Evolutionary conservation across 1,140 invertebrate species (phyloP).

Genomic region (Heliothis subflexa): DNA sequence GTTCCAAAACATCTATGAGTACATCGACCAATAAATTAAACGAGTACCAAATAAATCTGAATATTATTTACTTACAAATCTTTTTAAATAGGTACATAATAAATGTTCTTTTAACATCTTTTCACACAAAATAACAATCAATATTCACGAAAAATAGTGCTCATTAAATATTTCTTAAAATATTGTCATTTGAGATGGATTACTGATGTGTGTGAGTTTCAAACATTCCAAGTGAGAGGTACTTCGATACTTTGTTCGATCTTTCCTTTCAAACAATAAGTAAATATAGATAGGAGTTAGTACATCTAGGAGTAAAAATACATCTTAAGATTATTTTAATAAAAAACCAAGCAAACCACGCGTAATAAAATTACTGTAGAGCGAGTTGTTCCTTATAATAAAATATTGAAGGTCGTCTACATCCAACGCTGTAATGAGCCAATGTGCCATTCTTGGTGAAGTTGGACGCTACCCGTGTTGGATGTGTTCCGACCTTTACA

Average conservation of each 20-base stretch:
- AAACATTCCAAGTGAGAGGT: conserved; percentile 31
- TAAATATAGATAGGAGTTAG: background rate
- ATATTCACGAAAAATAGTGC: conserved; percentile 65
- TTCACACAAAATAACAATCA: conserved; percentile 53
- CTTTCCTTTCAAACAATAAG: conserved; percentile 16
- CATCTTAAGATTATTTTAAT: background rate
- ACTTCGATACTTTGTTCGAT: background rate
- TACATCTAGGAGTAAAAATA: conserved; percentile 2
- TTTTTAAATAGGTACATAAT: conserved; percentile 4
- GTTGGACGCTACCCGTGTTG: no score
- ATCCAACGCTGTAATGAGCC: no score
- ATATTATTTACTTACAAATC: conserved; percentile 7
- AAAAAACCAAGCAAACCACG: background rate
- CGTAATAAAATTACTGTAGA: background rate
- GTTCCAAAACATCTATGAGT: background rate
- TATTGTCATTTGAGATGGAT: conserved; percentile 66
- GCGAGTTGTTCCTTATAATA: no score
- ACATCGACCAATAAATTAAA: conserved; percentile 14
- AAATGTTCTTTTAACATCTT: conserved; percentile 1
- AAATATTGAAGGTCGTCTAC: no score
- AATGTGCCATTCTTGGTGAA: no score
- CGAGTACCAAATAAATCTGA: conserved; percentile 12
- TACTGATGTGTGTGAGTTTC: conserved; percentile 39
- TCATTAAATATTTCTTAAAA: conserved; percentile 72
- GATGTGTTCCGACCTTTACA: no score